Evolutionary conservation across 53 echinoderm and acorn worm genomes (phyloP).

Genomic region (Paracentrotus lividus): DNA sequence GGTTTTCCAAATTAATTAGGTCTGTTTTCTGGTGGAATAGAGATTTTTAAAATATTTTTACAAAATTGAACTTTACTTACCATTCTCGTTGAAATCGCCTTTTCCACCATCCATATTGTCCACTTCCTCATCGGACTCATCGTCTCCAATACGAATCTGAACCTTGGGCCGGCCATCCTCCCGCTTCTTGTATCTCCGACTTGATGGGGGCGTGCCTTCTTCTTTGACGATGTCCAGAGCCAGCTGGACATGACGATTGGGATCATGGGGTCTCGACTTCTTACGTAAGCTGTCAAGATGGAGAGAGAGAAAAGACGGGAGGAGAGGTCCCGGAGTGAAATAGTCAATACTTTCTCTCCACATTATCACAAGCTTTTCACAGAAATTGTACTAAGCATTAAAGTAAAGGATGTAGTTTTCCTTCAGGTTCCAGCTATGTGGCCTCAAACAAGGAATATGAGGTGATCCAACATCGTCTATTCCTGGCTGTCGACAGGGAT

Average conservation of each 20-base stretch:
- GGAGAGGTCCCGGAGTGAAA: conserved; percentile 31
- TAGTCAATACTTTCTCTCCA: not conserved
- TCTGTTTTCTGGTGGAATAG: no score
- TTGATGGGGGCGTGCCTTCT: conserved; percentile 59
- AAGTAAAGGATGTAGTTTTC: not conserved
- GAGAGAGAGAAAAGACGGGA: conserved; percentile 51
- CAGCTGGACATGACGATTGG: conserved; percentile 62
- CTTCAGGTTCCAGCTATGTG: not conserved
- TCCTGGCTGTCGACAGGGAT: not conserved
- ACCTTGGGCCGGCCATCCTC: conserved; percentile 32
- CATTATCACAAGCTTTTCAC: not conserved
- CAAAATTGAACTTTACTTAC: not conserved
- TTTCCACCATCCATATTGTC: conserved; percentile 18
- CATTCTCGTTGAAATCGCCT: conserved; percentile 1
- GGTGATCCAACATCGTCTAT: not conserved
- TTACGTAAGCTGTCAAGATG: conserved; percentile 65
- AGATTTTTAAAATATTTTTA: not conserved
- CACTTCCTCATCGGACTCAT: conserved; percentile 41
- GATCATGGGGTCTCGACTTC: conserved; percentile 52
- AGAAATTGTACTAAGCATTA: not conserved
- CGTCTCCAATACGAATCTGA: conserved; percentile 50
- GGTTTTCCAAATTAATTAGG: no score
- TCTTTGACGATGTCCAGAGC: conserved; percentile 69
- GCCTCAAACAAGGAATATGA: not conserved
- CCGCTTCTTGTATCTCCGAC: conserved; percentile 49